Base-by-base conservation (phyloP, 2,888 invertebrate genomes). In the Myathropa florea region DNA sequence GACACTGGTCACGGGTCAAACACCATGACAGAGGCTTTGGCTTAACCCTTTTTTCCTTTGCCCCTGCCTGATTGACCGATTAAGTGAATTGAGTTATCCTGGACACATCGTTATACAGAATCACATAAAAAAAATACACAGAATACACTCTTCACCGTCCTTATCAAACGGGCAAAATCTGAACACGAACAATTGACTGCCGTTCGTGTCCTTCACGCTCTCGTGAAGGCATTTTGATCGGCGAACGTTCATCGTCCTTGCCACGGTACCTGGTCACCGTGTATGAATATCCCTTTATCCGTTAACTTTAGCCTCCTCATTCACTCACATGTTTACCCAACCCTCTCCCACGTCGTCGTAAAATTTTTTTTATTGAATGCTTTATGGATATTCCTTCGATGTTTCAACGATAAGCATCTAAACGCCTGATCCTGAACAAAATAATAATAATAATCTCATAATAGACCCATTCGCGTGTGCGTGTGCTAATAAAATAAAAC, bases 21-120 rank as follows among this genome's bases (percentile, higher is more conserved):
- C 63, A 39, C 46, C 57, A 10, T 77, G 71, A 65, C 39, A 77
- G 30, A 65, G 71, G 65, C 71, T 53, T 61, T 65, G 18, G 30
- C 72, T 81, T 77, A 71, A 80, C 67, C 84, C 77, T 36, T 24
- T 18, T 30, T n/a, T 33, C 9, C 10, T 28, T 23, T 18, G 12
- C 28, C 33, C 33, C 18, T 26, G 30, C 72, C 67, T 80, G 73
- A 85, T 77, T 77, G 73, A 78, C 81, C 85, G 81, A 73, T 81
- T 81, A 82, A 81, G 64, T 67, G 77, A 77, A 85, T 73, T 77
- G 82, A 82, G 68, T 77, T 77, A 85, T 78, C 72, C 77, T 30
- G 81, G 64, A 77, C 84, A 83, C 73, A 79, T 78, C 71, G 68
- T 79, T 83, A 78, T 39, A 83, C 46, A 3, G 39, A 70, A 70